A percentile compares a stretch with the other conserved stretches of the same genome.
Evolutionary conservation across 2,888 invertebrate genomes (phyloP).

Genomic region (Parascotia fuliginaria): DNA sequence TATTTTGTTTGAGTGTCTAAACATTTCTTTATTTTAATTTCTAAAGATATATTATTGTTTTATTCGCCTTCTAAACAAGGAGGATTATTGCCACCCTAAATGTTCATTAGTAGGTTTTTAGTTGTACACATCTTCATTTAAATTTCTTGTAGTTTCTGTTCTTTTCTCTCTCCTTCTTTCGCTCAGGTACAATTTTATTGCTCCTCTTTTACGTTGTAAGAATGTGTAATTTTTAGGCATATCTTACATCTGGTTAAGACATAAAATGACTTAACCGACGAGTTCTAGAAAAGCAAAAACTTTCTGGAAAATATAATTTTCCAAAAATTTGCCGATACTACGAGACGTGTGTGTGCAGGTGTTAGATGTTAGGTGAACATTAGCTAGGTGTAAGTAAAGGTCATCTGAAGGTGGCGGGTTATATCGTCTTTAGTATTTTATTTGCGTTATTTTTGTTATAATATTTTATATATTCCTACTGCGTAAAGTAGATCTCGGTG

Average conservation of each 20-base stretch:
- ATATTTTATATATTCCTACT: not conserved
- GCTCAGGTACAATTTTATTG: not conserved
- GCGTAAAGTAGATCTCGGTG: not conserved
- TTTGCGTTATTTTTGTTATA: not conserved
- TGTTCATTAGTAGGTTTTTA: slow-evolving; percentile 37
- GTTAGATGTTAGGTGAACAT: not conserved
- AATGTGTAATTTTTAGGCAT: not conserved
- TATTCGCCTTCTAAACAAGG: slow-evolving; percentile 31
- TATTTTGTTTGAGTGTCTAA: not conserved
- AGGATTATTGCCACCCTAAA: slow-evolving; percentile 40
- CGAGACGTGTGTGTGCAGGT: slow-evolving; percentile 1
- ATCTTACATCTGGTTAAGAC: not conserved
- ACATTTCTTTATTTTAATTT: slow-evolving; percentile 15
- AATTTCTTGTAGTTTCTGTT: not conserved
- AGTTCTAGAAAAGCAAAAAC: not conserved
- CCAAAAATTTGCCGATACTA: not conserved
- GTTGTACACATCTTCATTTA: slow-evolving; percentile 28
- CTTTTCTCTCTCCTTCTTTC: not conserved
- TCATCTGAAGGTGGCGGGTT: not conserved
- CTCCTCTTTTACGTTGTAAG: not conserved
- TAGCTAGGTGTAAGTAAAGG: not conserved
- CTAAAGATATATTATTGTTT: slow-evolving; percentile 17
- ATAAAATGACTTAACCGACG: not conserved
- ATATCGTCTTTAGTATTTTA: not conserved
- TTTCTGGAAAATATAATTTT: not conserved